Percentiles rank a stretch among this genome's conserved stretches.
phyloP scores from a whole-genome alignment of 37 sponge, comb jelly and placozoan species.

The Bolinopsis microptera region DNA sequence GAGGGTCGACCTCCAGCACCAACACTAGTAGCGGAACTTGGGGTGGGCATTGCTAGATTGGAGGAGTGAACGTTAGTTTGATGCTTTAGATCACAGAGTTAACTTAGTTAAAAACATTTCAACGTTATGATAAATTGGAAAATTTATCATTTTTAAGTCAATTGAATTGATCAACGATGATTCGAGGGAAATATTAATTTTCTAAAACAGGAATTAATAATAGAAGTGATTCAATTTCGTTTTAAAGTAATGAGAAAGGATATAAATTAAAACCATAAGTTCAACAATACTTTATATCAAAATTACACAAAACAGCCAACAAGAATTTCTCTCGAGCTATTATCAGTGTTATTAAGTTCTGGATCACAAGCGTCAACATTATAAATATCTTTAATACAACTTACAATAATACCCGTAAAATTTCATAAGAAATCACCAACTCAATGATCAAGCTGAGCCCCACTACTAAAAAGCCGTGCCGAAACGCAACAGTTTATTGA shows the following conservation, averaged over 20 bases:
- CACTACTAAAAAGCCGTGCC: neutral
- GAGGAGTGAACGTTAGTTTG: too few relatives aligned
- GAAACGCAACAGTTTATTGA: neutral
- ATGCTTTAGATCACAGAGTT: too few relatives aligned
- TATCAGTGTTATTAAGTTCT: neutral
- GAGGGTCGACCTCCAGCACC: conserved; percentile 68
- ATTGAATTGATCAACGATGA: too few relatives aligned
- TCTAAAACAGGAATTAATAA: too few relatives aligned
- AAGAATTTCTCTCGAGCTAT: too few relatives aligned
- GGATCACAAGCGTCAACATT: neutral
- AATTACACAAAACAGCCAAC: neutral
- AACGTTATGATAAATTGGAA: too few relatives aligned
- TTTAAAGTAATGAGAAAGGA: neutral
- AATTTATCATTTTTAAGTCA: too few relatives aligned
- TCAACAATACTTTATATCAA: neutral
- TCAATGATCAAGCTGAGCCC: neutral
- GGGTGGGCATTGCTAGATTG: conserved; percentile 19
- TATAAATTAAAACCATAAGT: neutral
- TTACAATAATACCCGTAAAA: neutral
- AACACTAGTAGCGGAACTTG: conserved; percentile 77
- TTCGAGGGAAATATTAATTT: too few relatives aligned
- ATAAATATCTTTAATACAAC: conserved; percentile 38
- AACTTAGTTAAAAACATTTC: too few relatives aligned
- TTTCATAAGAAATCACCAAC: neutral
- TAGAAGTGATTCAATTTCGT: too few relatives aligned